Evolutionary conservation across 1,140 invertebrate species (phyloP).

Genomic region (Rhyacophila brunnea): DNA sequence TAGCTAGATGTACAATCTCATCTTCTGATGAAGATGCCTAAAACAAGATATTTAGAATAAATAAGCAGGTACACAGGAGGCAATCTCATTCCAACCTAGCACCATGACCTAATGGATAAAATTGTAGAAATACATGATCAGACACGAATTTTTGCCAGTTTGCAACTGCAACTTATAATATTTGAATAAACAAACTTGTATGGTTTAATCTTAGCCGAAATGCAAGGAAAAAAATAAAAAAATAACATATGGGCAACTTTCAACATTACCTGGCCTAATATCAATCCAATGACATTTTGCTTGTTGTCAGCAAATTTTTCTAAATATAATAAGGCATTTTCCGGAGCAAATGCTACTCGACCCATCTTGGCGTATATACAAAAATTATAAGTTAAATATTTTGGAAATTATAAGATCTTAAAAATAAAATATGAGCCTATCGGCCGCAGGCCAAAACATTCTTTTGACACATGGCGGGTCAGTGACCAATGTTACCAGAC

Average conservation of each 20-base stretch:
- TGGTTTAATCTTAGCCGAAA: neutral
- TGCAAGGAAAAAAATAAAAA: conserved; percentile 27
- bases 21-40: conserved; percentile 62
- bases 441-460: conserved; percentile 10
- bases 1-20: conserved; percentile 70
- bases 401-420: conserved; percentile 10
- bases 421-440: conserved; percentile 4
- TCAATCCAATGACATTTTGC: conserved; percentile 62
- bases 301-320: conserved; percentile 52
- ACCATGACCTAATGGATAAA: no score
- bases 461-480: conserved; percentile 16
- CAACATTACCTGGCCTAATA: conserved; percentile 63
- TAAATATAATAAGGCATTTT: conserved; percentile 50
- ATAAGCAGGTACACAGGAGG: neutral
- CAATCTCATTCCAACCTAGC: no score
- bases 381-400: conserved; percentile 4
- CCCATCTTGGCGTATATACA: conserved; percentile 39
- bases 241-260: conserved; percentile 13
- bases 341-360: conserved; percentile 47
- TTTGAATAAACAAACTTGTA: neutral
- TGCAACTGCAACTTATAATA: no score
- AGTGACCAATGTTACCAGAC: no score
- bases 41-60: neutral
- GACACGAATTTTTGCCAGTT: no score
- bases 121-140: no score